Evolutionary conservation across 2,113 vertebrate species (phyloP), one percentile per base, ranked within the genome.

Genomic region (Chloroceryle aenea): DNA sequence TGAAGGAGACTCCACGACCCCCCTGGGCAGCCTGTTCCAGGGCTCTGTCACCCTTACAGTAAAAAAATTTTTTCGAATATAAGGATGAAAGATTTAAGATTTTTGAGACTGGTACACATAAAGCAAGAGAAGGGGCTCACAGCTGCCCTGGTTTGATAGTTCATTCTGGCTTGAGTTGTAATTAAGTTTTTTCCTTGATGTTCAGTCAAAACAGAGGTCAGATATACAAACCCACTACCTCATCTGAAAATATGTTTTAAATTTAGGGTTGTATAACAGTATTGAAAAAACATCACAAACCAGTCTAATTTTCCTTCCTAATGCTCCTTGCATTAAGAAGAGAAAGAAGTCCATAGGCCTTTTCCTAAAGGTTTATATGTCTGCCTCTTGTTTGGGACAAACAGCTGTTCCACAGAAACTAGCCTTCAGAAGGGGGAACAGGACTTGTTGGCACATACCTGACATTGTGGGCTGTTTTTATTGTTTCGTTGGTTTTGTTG

Each of bases 381-480:
- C n/a, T 26, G 9, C 12, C 30, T 74, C 36, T 38, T 4, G 1
- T 20, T 50, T 59, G 68, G 74, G 58, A 36, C 9, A 75, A 67
- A 66, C 19, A 55, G 7, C 16, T 45, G 13, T 11, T 55, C 43
- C 4, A 7, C 13, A 78, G 64, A 78, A 82, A 30, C 15, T 6
- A 38, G 19, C 4, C 21, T 66, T 42, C 45, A 71, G 23, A 43
- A 66, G 29, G 16, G 42, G 13, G 22, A 67, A 47, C 47, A 78
- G 34, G 25, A 36, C 21, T 66, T 0, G 0, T 9, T 2, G 0
- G 4, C 47, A 42, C 0, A 2, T 9, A 45, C 10, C 6, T 12
- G 22, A 48, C 48, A 48, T 48, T 48, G 48, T 25, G 48, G 48
- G 48, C 13, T 48, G 22, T 48, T 23, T 48, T 48, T 23, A 7